Percentiles rank a stretch among this genome's conserved stretches.
Evolutionary conservation across 2,113 vertebrate species (phyloP).

Genomic region (Microcebus jonahi): DNA sequence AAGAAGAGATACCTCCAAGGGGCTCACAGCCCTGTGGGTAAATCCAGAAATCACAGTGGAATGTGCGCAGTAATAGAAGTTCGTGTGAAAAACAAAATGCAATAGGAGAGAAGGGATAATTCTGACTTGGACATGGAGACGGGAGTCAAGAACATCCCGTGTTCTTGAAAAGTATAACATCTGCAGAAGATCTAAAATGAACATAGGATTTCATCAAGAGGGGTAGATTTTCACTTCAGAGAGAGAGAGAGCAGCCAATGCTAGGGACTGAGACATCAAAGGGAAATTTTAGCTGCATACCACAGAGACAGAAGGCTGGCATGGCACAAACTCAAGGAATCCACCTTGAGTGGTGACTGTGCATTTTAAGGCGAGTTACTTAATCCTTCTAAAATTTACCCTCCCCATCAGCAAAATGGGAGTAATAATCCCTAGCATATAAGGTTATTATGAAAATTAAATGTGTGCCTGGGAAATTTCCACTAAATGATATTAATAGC

Average conservation of each 20-base stretch:
- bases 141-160: not conserved
- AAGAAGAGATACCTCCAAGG: not conserved
- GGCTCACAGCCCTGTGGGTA: not conserved
- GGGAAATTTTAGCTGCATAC: not conserved
- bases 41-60: not conserved
- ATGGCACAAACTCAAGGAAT: not conserved
- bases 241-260: not conserved
- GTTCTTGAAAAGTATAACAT: not conserved
- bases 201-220: not conserved
- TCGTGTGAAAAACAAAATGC: not conserved
- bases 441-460: not conserved
- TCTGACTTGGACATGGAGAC: not conserved
- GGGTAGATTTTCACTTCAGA: not conserved
- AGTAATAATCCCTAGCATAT: not conserved
- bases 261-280: not conserved
- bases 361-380: not conserved
- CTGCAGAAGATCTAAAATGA: not conserved
- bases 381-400: not conserved
- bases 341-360: not conserved
- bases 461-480: not conserved
- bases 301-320: not conserved
- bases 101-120: not conserved
- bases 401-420: not conserved
- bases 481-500: not conserved
- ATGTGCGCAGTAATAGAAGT: not conserved